Evolutionary conservation across 2,888 invertebrate species (phyloP).

Genomic region (Adela reaumurella): DNA sequence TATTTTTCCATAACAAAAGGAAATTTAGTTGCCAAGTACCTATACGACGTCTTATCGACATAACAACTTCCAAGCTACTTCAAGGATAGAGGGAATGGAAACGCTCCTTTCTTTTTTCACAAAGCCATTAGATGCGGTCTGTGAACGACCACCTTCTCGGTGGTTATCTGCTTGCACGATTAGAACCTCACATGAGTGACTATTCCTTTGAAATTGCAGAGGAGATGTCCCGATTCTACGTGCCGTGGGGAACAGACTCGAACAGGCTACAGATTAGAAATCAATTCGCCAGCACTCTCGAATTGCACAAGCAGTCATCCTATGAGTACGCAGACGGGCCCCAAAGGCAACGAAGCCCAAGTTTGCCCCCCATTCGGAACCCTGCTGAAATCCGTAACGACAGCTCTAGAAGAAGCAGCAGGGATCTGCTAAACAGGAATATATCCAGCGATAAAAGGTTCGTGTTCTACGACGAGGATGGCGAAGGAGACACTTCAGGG

Average conservation of each 20-base stretch:
- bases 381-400: slow-evolving; percentile 31
- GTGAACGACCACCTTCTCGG: background rate
- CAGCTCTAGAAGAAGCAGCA: slow-evolving; percentile 23
- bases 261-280: slow-evolving; percentile 40
- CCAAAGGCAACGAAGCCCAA: slow-evolving; percentile 60
- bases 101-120: background rate
- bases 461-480: slow-evolving; percentile 49
- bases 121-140: background rate
- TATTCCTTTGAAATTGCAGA: slow-evolving; percentile 49
- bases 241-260: slow-evolving; percentile 68
- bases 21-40: background rate
- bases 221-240: slow-evolving; percentile 74
- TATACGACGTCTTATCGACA: background rate
- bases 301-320: slow-evolving; percentile 38
- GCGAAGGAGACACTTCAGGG: slow-evolving; percentile 76
- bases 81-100: background rate
- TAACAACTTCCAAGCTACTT: background rate
- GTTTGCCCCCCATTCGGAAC: slow-evolving; percentile 63
- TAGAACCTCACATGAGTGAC: no score
- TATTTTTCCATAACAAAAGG: background rate
- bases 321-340: slow-evolving; percentile 40
- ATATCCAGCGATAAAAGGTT: slow-evolving; percentile 43
- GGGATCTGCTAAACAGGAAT: slow-evolving; percentile 31
- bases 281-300: slow-evolving; percentile 47
- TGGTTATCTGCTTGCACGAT: background rate